Conservation (phyloP, 1,140 invertebrate species). For the Nilaparvata lugens region DNA sequence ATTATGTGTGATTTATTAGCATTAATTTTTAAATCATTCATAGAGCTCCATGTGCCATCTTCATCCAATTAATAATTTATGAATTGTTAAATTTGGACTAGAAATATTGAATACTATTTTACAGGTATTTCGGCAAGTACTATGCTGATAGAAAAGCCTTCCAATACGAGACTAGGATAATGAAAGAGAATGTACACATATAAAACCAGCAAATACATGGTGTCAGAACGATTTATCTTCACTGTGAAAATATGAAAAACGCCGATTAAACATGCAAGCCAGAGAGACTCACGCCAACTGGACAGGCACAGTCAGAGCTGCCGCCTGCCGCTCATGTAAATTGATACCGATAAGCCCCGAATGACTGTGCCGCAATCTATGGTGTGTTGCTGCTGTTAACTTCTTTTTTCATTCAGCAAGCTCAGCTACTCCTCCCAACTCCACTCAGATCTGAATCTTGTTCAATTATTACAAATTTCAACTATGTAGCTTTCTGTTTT, state of each 20-base stretch:
- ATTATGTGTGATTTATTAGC: too few species aligned
- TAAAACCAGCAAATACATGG: slow-evolving; percentile 1
- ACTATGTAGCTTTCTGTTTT: too few species aligned
- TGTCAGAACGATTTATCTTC: slow-evolving; percentile 4
- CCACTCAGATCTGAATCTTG: neutral
- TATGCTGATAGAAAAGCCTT: neutral
- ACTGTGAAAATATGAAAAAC: neutral
- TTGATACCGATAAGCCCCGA: neutral
- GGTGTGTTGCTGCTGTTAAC: neutral
- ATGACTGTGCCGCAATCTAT: neutral
- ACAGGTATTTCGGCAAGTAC: too few species aligned
- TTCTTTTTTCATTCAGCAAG: neutral
- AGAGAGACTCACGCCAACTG: neutral
- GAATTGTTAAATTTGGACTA: too few species aligned
- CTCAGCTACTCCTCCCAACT: neutral
- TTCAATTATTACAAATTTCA: too few species aligned
- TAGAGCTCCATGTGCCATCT: too few species aligned
- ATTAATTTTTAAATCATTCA: too few species aligned
- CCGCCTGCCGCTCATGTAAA: neutral
- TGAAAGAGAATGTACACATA: neutral
- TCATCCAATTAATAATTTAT: too few species aligned
- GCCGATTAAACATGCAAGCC: neutral
- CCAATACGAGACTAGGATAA: neutral
- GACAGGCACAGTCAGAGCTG: neutral
- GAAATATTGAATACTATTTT: too few species aligned